Evolutionary conservation across 2,113 vertebrate genomes (phyloP).

Genomic region (Gobiocypris rarus): DNA sequence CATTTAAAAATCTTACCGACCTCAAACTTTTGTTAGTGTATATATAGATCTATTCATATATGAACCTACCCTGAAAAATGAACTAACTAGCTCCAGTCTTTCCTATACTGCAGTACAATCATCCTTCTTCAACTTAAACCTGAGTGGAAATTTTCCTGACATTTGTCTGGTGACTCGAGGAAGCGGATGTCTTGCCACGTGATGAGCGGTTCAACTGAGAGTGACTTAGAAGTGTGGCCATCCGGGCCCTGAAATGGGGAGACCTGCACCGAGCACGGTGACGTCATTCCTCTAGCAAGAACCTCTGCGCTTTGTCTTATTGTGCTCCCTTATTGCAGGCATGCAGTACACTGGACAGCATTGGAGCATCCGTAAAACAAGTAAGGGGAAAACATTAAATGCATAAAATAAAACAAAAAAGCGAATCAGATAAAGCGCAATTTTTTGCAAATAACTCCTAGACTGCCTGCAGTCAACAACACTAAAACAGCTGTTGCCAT

Average conservation of each 20-base stretch:
- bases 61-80: background rate
- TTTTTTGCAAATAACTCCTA: conserved; percentile 17
- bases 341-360: conserved; percentile 12
- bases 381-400: background rate
- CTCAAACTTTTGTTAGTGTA: background rate
- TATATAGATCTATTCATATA: background rate
- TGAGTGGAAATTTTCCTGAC: conserved; percentile 1
- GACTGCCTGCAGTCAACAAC: conserved; percentile 30
- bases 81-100: background rate
- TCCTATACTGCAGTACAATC: background rate
- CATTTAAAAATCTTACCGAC: background rate
- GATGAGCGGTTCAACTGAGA: background rate
- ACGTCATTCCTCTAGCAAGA: conserved; percentile 72
- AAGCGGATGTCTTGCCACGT: background rate
- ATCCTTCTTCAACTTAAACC: background rate
- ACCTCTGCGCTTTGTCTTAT: conserved; percentile 75
- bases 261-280: conserved; percentile 48
- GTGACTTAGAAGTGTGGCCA: conserved; percentile 10
- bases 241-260: background rate
- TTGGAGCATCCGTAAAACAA: background rate
- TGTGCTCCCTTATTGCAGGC: conserved; percentile 57
- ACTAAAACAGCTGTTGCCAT: conserved; percentile 33
- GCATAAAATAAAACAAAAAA: background rate
- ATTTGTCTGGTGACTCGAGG: conserved; percentile 6
- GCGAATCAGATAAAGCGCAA: background rate